phyloP scores from a whole-genome alignment of 2,797 vertebrate genomes.

The Sebastes itinus region DNA sequence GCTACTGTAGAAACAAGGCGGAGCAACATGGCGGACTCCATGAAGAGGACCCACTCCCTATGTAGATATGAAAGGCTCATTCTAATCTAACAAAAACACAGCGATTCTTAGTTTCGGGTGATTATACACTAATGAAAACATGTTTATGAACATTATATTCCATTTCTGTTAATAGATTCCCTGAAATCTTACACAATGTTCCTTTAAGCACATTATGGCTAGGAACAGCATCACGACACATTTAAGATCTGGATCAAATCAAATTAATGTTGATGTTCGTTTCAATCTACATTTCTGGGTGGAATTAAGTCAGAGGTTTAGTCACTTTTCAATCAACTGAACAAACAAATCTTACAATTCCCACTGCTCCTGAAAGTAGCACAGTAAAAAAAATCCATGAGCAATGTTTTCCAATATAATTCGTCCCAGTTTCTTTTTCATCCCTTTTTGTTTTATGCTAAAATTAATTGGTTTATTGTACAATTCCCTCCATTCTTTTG shows the following conservation, averaged over 20 bases:
- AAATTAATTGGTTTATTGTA: slow-evolving; percentile 29
- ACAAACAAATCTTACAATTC: neutral
- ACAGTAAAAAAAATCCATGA: slow-evolving; percentile 6
- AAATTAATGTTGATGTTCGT: neutral
- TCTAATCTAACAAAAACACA: too few species aligned
- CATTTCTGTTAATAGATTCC: too few species aligned
- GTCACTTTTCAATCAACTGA: neutral
- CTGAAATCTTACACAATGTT: too few species aligned
- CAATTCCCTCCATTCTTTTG: slow-evolving; percentile 30
- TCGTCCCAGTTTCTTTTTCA: slow-evolving; percentile 11
- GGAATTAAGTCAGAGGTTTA: neutral
- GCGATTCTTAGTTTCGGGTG: too few species aligned
- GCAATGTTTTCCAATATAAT: neutral
- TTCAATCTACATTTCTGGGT: slow-evolving; percentile 1
- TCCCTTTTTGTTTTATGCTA: slow-evolving; percentile 32
- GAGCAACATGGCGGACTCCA: too few species aligned
- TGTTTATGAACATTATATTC: too few species aligned
- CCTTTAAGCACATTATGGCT: neutral
- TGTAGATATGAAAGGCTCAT: too few species aligned
- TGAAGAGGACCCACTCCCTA: too few species aligned
- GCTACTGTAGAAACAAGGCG: too few species aligned
- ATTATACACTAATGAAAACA: too few species aligned
- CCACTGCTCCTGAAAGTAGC: neutral
- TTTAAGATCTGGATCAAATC: neutral
- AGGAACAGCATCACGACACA: neutral